Evolutionary conservation across 2,113 vertebrate genomes (phyloP), one percentile per base, ranked within the genome.

Genomic region (Hippolais icterina): DNA sequence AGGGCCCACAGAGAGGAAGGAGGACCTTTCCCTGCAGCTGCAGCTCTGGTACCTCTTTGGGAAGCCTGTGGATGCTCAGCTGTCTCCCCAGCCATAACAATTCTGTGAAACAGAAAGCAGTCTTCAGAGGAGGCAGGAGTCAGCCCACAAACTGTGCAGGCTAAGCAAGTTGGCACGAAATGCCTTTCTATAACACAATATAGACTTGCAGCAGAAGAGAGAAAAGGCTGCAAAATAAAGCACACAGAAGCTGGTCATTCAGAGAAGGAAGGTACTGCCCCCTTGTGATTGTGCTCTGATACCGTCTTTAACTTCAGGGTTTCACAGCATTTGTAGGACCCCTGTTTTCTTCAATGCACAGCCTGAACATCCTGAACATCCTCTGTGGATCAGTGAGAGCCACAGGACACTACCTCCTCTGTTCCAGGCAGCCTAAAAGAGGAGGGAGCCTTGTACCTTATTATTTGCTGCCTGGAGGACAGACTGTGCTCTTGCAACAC

Each of bases 181-280:
- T 39, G 59, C 61, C 61, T 83, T 69, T 47, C 8, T 64, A 2
- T 49, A 71, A 20, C 12, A 28, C 27, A 47, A 25, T 6, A 3
- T 15, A 56, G 33, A 6, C 37, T 81, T 46, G 41, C 17, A 13
- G 31, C 35, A 47, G 41, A 53, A 49, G 59, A 85, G 33, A 41
- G 49, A 46, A 75, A 78, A 82, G 53, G n/a, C 61, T 91, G 56
- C 72, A 72, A 64, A 72, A 52, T 57, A 44, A 82, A 88, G 41
- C 37, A 4, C 1, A 25, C 19, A 21, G 83, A 57, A 80, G 22
- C 27, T 0, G 0, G 20, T 66, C 76, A 56, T 87, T 92, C 41
- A 42, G 63, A 83, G 78, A 91, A 91, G 94, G 89, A 74, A 96
- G 75, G 91, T 82, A 95, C 93, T 94, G 93, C 94, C 95, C 91